Evolutionary conservation across 1,140 invertebrate genomes (phyloP).

Genomic region (Marisa cornuarietis): DNA sequence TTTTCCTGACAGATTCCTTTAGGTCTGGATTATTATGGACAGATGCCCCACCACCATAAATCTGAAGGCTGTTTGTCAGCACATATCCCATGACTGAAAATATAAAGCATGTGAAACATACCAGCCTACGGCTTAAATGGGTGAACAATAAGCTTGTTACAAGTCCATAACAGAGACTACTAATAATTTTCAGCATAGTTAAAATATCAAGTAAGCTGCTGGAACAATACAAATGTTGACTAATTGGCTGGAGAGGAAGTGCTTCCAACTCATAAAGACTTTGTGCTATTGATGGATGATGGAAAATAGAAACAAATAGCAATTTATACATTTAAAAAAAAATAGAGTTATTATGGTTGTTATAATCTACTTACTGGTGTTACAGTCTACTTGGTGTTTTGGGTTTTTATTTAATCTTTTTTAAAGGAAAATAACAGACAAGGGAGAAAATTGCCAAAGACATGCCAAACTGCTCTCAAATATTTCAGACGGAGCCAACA

Average conservation of each 20-base stretch:
- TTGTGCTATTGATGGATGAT: no score
- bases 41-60: conserved; percentile 64
- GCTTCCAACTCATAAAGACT: not conserved
- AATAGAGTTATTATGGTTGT: no score
- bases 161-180: not conserved
- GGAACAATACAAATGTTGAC: not conserved
- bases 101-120: not conserved
- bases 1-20: conserved; percentile 50
- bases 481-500: no score
- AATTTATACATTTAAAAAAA: no score
- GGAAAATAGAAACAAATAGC: no score
- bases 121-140: not conserved
- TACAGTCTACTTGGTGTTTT: no score
- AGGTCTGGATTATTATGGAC: conserved; percentile 54
- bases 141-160: not conserved
- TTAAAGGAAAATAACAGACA: no score
- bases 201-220: not conserved
- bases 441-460: no score
- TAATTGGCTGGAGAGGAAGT: not conserved
- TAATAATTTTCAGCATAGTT: not conserved
- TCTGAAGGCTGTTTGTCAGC: conserved; percentile 64
- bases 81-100: conserved; percentile 68
- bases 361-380: no score
- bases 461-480: no score
- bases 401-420: no score